A percentile compares a stretch with the other conserved stretches of the same genome.
phyloP scores from a whole-genome alignment of 1,140 invertebrate genomes.

The Mercenaria mercenaria region DNA sequence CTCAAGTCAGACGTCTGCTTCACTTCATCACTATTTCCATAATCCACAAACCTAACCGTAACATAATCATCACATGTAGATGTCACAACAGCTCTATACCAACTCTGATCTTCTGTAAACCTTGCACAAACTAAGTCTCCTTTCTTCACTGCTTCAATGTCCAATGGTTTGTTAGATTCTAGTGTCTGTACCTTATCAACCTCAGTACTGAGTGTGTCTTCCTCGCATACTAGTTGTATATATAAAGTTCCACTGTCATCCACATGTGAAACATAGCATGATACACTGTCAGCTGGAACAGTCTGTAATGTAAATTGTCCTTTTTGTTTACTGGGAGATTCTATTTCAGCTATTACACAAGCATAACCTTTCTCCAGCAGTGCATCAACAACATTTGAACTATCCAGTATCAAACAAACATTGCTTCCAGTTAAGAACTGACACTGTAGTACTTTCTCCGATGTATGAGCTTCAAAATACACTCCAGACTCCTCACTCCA shows the following conservation, averaged over 20 bases:
- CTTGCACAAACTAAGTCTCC: slow-evolving; percentile 90
- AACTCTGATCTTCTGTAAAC: slow-evolving; percentile 90
- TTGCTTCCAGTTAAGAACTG: slow-evolving; percentile 68
- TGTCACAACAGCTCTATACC: slow-evolving; percentile 90
- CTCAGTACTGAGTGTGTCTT: slow-evolving; percentile 87
- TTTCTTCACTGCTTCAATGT: slow-evolving; percentile 73
- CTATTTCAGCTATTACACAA: background rate
- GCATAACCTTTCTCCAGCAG: slow-evolving; percentile 53
- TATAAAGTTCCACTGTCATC: slow-evolving; percentile 85
- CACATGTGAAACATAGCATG: slow-evolving; percentile 76
- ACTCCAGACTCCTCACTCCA: slow-evolving; percentile 75
- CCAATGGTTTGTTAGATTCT: background rate
- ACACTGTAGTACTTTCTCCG: slow-evolving; percentile 77
- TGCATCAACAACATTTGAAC: slow-evolving; percentile 62
- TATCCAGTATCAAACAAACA: slow-evolving; percentile 72
- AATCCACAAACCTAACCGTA: slow-evolving; percentile 91
- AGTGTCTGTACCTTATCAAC: slow-evolving; percentile 67
- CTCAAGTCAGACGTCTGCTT: slow-evolving; percentile 46
- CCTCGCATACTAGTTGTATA: slow-evolving; percentile 84
- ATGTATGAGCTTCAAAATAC: slow-evolving; percentile 73
- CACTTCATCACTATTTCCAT: slow-evolving; percentile 90
- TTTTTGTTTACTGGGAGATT: slow-evolving; percentile 11
- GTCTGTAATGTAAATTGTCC: slow-evolving; percentile 58
- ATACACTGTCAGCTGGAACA: slow-evolving; percentile 56
- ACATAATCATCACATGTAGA: slow-evolving; percentile 75